Evolutionary conservation across 2,113 vertebrate genomes (phyloP), one percentile per base, ranked within the genome.

Genomic region (Leucosticte australis): DNA sequence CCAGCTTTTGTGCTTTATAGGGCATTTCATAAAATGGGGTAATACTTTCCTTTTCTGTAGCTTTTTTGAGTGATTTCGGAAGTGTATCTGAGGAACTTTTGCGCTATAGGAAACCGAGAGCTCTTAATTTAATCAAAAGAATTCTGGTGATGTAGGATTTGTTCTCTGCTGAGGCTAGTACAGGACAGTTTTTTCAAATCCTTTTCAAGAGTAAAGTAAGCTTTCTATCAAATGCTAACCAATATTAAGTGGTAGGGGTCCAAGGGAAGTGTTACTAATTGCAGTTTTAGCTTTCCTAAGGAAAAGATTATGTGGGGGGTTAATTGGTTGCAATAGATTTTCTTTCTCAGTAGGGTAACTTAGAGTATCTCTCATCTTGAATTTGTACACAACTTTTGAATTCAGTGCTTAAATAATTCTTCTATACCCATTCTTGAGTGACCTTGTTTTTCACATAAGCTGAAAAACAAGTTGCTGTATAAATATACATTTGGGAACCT

Each of bases 241-340:
- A 63, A 78, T 91, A 71, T 55, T 59, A 74, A 59, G 4, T 41
- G 68, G 26, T 11, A 67, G 4, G 1, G 5, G 5, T 79, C 22
- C 10, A 31, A 59, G 24, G 17, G 67, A 68, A 81, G 19, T 12
- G 9, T 70, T 83, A 6, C 20, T 79, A n/a, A 49, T 42, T 87
- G 15, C 20, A 41, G 20, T 69, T 90, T 37, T 33, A 35, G 49
- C 39, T 73, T 84, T 47, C 19, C 70, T 49, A 73, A 80, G 41
- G 23, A 75, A 91, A 65, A 71, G 7, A 15, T 5, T 41, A 7
- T 3, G 6, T 11, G 26, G 0, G 0, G 0, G 24, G 20, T 42
- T 42, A 46, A 50, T 35, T 64, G 11, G 7, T 52, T 23, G 6
- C 27, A 55, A 33, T 33, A 55, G 22, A 70, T 74, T 81, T 73